Evolutionary conservation across 2,113 vertebrate species (phyloP), one percentile per base, ranked within the genome.

Genomic region (Hemiprocne comata): DNA sequence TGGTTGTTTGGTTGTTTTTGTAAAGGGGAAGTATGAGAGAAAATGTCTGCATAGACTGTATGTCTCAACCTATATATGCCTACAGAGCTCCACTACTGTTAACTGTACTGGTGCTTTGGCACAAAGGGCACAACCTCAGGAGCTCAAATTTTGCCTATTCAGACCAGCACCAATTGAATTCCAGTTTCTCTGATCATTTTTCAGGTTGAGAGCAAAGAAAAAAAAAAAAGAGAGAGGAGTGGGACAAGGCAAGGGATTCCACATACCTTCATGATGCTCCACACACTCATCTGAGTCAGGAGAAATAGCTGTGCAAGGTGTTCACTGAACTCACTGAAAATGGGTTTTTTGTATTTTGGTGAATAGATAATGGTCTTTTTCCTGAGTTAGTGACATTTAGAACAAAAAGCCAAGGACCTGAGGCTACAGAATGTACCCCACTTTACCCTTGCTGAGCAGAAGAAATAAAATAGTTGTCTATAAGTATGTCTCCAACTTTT

Each of bases 31-130:
- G 6, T 42, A 36, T 4, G 21, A 48, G 23, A 72, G 67, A 44
- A 79, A 79, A 83, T 4, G 3, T 33, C 25, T 0, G 0, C 19
- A 24, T 14, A 18, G 53, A 26, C 50, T 78, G 7, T 20, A 26
- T 11, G 1, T 40, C 67, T 76, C 67, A 65, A 10, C 15, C 21
- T n/a, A 2, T 7, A 0, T 29, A 7, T 5, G 1, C 20, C 48
- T 67, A 38, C 20, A 4, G 0, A 70, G 31, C 13, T 46, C 46
- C 48, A 11, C 13, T 7, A 0, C 3, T 42, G n/a, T 28, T 17
- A 73, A 31, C 8, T 71, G 33, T 16, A 36, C 40, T 67, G 16
- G 5, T 48, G 26, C 16, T 82, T 38, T 66, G 70, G 21, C 33
- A 44, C 48, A n/a, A 53, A 65, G 29, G 17, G 9, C 17, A 21